These are phyloP conservation scores for Aphaenogaster rudis DNA, from an alignment of 1,140 invertebrate genomes.

Conservation along the genomic window DNA sequence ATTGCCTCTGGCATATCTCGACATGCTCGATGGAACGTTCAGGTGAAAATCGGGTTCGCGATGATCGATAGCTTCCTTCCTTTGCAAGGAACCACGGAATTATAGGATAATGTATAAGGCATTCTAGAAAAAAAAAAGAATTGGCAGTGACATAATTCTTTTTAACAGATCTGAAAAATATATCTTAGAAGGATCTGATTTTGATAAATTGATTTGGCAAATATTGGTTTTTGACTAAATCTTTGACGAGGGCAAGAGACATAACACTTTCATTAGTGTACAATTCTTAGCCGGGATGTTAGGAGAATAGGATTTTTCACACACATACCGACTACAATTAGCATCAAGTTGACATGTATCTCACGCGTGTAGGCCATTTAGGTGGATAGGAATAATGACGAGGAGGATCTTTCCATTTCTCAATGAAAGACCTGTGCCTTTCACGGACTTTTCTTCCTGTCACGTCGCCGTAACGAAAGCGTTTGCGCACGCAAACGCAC, in stretches of 20 bases:
- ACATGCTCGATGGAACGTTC: background rate
- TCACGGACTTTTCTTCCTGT: conserved; percentile 50
- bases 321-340: conserved; percentile 9
- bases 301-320: conserved; percentile 3
- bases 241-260: background rate
- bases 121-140: background rate
- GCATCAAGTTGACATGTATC: conserved; percentile 35
- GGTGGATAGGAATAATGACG: conserved; percentile 12
- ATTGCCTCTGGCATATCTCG: background rate
- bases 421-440: conserved; percentile 31
- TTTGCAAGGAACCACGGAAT: background rate
- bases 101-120: background rate
- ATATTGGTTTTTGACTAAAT: conserved; percentile 2
- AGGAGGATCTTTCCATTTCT: conserved; percentile 36
- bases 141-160: background rate
- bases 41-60: conserved; percentile 2
- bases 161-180: background rate
- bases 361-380: conserved; percentile 8
- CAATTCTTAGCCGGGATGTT: background rate
- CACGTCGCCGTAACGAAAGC: background rate
- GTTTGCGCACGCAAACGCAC: background rate
- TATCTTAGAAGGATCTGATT: background rate
- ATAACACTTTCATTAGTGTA: background rate
- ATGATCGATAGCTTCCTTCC: conserved; percentile 12
- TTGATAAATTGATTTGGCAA: background rate